A percentile compares a stretch with the other conserved stretches of the same genome.
These are phyloP conservation scores for Hyposoter dolosus DNA, from an alignment of 2,888 invertebrate genomes.

Conservation along the genomic window DNA sequence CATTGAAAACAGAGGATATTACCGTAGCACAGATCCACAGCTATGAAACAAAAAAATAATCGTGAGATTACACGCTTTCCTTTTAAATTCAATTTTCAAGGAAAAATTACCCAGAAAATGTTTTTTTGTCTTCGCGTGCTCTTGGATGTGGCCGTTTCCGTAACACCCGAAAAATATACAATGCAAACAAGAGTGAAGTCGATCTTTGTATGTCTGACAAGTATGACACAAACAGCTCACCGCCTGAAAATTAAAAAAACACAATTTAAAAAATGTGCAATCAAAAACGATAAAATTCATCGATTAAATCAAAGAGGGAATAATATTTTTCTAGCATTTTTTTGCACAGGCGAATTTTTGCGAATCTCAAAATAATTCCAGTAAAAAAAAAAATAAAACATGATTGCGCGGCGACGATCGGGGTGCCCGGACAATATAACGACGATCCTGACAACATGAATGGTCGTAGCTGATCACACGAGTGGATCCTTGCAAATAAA, in stretches of 20 bases:
- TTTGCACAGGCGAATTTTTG: not conserved
- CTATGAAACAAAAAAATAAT: slow-evolving; percentile 81
- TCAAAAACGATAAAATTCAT: not conserved
- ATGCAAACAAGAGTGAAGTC: slow-evolving; percentile 93
- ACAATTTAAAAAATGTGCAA: slow-evolving; percentile 37
- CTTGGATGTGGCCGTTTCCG: slow-evolving; percentile 91
- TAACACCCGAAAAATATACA: slow-evolving; percentile 98
- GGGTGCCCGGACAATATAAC: slow-evolving; percentile 23
- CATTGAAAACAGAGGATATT: slow-evolving; percentile 96
- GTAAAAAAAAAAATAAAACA: not conserved
- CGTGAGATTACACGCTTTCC: not conserved
- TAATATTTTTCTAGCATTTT: not conserved
- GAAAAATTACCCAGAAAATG: slow-evolving; percentile 89
- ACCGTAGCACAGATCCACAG: slow-evolving; percentile 95
- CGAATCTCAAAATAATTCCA: not conserved
- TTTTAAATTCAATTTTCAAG: not conserved
- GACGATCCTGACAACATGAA: slow-evolving; percentile 73
- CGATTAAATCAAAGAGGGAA: not conserved
- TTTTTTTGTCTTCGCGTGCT: slow-evolving; percentile 92
- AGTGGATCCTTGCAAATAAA: slow-evolving; percentile 11
- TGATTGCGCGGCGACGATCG: not conserved
- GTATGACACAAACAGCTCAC: slow-evolving; percentile 93
- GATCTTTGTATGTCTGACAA: slow-evolving; percentile 92
- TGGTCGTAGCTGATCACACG: slow-evolving; percentile 65
- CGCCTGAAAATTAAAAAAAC: slow-evolving; percentile 86